Evolutionary conservation across 2,888 invertebrate species (phyloP).

Genomic region (Eretmocerus hayati): DNA sequence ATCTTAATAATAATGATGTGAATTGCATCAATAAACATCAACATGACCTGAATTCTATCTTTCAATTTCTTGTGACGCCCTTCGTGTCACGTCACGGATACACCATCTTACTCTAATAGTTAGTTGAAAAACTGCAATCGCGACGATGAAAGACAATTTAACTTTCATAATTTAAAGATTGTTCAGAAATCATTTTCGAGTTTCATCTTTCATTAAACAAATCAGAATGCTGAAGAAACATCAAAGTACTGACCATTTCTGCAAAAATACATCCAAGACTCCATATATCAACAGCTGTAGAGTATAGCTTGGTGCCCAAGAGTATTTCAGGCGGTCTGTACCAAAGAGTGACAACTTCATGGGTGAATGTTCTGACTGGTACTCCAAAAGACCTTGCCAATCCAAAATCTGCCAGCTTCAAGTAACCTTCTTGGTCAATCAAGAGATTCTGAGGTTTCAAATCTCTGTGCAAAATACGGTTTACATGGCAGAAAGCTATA

Average conservation of each 20-base stretch:
- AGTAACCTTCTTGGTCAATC: constrained; percentile 75
- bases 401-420: constrained; percentile 96
- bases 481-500: constrained; percentile 83
- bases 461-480: constrained; percentile 85
- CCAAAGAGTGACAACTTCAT: constrained; percentile 95
- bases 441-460: constrained; percentile 94
- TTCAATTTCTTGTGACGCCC: too few relatives aligned
- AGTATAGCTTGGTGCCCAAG: constrained; percentile 83
- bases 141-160: too few relatives aligned
- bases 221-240: too few relatives aligned
- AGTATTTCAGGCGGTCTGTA: constrained; percentile 95
- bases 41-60: too few relatives aligned
- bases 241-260: constrained; percentile 89
- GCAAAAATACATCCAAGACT: constrained; percentile 92
- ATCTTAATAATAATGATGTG: too few relatives aligned
- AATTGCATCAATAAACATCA: too few relatives aligned
- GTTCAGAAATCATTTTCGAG: too few relatives aligned
- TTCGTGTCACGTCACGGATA: too few relatives aligned
- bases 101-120: too few relatives aligned
- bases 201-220: too few relatives aligned
- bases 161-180: too few relatives aligned
- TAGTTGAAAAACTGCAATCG: too few relatives aligned
- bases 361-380: constrained; percentile 89
- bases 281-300: constrained; percentile 92
- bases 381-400: constrained; percentile 87